Percentiles rank a stretch among this genome's conserved stretches.
Conservation (phyloP, 2,888 invertebrate species). For the Hirtodrosophila cameraria region DNA sequence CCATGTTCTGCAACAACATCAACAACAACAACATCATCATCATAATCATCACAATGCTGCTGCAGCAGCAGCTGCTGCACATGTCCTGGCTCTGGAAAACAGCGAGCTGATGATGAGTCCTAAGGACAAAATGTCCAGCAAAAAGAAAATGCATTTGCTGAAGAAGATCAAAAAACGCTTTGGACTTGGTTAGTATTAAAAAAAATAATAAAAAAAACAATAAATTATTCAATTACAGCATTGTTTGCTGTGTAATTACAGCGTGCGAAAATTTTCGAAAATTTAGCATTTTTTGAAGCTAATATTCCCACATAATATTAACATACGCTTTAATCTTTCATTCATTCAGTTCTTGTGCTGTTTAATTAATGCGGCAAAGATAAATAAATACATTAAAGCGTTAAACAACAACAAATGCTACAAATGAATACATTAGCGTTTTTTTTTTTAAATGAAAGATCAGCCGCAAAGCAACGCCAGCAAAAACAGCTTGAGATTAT, state of each 20-base stretch:
- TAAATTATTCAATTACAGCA: constrained; percentile 3
- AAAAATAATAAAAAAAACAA: neutral
- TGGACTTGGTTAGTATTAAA: constrained; percentile 90
- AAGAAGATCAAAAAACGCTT: constrained; percentile 95
- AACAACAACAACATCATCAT: constrained; percentile 48
- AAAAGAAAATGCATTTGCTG: constrained; percentile 92
- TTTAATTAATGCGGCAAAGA: constrained; percentile 73
- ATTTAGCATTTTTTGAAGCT: constrained; percentile 46
- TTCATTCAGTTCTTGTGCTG: constrained; percentile 40
- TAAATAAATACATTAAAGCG: constrained; percentile 61
- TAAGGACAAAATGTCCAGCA: constrained; percentile 81
- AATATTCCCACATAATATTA: constrained; percentile 76
- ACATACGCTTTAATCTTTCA: constrained; percentile 42
- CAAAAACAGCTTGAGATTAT: constrained; percentile 55
- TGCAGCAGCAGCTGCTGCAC: constrained; percentile 65
- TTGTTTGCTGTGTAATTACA: constrained; percentile 46
- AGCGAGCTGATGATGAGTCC: constrained; percentile 70
- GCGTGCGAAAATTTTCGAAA: constrained; percentile 61
- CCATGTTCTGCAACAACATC: constrained; percentile 47
- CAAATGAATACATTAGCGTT: constrained; percentile 68
- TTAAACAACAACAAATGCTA: constrained; percentile 25
- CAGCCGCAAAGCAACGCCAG: constrained; percentile 41
- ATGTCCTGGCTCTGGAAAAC: constrained; percentile 78
- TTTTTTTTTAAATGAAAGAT: constrained; percentile 42
- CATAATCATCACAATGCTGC: constrained; percentile 41